Evolutionary conservation across 2,888 invertebrate genomes (phyloP).

Genomic region (Drosophila austrosaltans): DNA sequence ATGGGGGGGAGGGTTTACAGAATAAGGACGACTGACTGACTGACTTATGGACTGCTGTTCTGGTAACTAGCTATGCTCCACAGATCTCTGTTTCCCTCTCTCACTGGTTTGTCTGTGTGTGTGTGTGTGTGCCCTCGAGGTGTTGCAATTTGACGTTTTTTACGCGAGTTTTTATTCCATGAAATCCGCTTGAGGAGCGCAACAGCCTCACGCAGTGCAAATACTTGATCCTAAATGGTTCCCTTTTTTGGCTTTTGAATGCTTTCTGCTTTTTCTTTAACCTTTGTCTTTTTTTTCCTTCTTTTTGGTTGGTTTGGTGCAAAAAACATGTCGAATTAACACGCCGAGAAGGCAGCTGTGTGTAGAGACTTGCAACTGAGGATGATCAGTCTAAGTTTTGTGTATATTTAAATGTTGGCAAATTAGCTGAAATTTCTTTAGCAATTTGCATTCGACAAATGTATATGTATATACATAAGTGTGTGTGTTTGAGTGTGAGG

Average conservation of each 20-base stretch:
- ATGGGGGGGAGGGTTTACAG: background rate
- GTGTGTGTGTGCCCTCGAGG: constrained; percentile 73
- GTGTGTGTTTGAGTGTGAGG: constrained; percentile 44
- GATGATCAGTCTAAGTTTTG: constrained; percentile 49
- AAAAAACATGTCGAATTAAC: constrained; percentile 82
- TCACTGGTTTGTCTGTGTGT: constrained; percentile 13
- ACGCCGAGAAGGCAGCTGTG: constrained; percentile 66
- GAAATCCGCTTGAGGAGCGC: constrained; percentile 66
- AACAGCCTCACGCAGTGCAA: constrained; percentile 75
- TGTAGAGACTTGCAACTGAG: constrained; percentile 32
- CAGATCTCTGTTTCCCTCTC: constrained; percentile 18
- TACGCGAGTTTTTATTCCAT: constrained; percentile 79
- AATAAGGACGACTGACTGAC: constrained; percentile 26
- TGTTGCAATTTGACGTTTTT: constrained; percentile 83
- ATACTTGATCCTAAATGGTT: constrained; percentile 80
- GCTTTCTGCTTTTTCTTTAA: constrained; percentile 10
- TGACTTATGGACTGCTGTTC: constrained; percentile 65
- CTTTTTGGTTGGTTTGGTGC: constrained; percentile 34
- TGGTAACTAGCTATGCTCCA: constrained; percentile 32
- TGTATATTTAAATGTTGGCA: constrained; percentile 74
- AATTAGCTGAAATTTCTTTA: constrained; percentile 72
- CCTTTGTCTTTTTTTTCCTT: constrained; percentile 5
- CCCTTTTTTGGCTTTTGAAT: constrained; percentile 29
- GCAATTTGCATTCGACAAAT: constrained; percentile 65
- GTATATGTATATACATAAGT: constrained; percentile 29